Evolutionary conservation across 2,113 vertebrate species (phyloP), one percentile per base, ranked within the genome.

Genomic region (Lutjanus erythropterus): DNA sequence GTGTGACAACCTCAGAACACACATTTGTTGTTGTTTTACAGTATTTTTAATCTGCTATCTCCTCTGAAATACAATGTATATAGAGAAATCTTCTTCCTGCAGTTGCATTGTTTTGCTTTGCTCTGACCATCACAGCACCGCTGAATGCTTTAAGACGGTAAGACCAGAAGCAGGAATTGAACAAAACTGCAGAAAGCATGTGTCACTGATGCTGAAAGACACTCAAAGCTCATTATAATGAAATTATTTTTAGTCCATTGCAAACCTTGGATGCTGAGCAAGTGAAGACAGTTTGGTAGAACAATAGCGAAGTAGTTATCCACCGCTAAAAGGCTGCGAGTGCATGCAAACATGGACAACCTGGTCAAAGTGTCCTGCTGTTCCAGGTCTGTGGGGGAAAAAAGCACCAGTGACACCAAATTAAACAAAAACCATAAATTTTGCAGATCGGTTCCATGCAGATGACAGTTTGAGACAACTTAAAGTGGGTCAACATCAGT

Each of bases 381-480:
- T 49, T 21, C 12, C 3, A 18, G 41, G 33, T 49, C 67, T 70
- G 23, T 47, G 46, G 37, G 55, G 69, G 65, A 27, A 50, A 50
- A 52, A 42, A 56, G n/a, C 55, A 58, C 31, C 47, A 49, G 31
- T 29, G 59, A 80, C 64, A 84, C 11, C 19, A 39, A 68, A 70
- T 67, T 29, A 69, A 85, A 81, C 52, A 60, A 61, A 80, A 72
- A 59, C 0, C 52, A 60, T 82, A 46, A 50, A 79, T 87, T 71
- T 65, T 68, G 16, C 41, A 46, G 50, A 69, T 78, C 61, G 64
- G 31, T 58, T 76, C 15, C 16, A 4, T 12, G 66, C 29, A 77
- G 64, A 73, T 59, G 71, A 85, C 64, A 81, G 46, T 81, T 70
- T 78, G n/a, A 50, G 76, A 85, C 60, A 19, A 31, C 19, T 27